A percentile compares a stretch with the other conserved stretches of the same genome.
These are phyloP conservation scores for Scopus umbretta DNA, from an alignment of 2,113 vertebrate species.

Conservation along the genomic window DNA sequence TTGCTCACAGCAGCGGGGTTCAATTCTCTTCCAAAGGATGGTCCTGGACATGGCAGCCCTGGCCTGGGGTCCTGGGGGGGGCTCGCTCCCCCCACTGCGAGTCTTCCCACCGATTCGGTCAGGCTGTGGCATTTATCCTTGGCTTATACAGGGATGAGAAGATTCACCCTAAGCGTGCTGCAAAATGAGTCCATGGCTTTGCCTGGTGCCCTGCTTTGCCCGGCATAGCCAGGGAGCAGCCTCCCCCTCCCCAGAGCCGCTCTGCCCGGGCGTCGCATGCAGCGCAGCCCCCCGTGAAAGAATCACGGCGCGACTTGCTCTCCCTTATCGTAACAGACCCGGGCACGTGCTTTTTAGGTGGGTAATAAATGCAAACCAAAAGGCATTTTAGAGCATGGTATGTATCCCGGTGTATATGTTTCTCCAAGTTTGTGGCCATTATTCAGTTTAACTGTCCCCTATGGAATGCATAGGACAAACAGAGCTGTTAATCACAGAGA, in stretches of 20 bases:
- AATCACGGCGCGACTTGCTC: background rate
- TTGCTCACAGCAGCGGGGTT: background rate
- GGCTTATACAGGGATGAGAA: rapidly evolving
- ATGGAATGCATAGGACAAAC: background rate
- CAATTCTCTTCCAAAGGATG: background rate
- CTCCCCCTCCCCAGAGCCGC: background rate
- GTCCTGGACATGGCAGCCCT: background rate
- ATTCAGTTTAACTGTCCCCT: background rate
- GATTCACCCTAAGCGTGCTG: background rate
- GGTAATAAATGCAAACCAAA: background rate
- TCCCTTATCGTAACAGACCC: background rate
- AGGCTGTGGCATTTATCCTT: background rate
- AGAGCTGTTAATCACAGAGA: background rate
- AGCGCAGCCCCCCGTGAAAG: background rate
- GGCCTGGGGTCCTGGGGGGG: background rate
- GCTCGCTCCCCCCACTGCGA: background rate
- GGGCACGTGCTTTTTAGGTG: background rate
- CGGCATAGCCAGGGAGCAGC: background rate
- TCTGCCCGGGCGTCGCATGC: background rate
- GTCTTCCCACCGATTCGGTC: background rate
- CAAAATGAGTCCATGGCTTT: background rate
- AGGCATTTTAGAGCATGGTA: background rate
- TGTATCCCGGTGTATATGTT: background rate
- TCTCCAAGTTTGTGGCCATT: background rate
- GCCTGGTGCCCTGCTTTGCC: background rate